These are phyloP conservation scores for Xestia c-nigrum DNA, from an alignment of 2,888 invertebrate genomes.

Conservation along the genomic window DNA sequence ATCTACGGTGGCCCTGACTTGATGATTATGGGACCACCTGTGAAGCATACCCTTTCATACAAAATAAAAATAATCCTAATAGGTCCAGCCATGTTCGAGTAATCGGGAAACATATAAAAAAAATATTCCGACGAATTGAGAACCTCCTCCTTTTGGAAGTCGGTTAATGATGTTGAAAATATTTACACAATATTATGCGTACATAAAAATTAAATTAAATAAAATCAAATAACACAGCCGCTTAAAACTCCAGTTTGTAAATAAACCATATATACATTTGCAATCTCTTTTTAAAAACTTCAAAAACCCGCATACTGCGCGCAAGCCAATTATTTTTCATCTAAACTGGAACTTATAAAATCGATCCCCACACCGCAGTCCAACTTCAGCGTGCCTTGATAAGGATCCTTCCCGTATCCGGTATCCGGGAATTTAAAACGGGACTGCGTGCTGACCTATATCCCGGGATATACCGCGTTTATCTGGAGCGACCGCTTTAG, in stretches of 20 bases:
- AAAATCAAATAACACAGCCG: neutral
- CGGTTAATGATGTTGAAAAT: too few species aligned
- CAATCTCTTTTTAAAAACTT: neutral
- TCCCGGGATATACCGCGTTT: constrained; percentile 20
- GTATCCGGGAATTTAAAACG: constrained; percentile 61
- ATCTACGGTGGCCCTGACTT: too few species aligned
- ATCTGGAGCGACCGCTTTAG: constrained; percentile 23
- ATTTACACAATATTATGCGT: too few species aligned
- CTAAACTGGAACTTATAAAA: constrained; percentile 37
- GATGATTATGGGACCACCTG: too few species aligned
- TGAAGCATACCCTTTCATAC: too few species aligned
- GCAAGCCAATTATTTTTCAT: constrained; percentile 51
- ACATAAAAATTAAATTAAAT: too few species aligned
- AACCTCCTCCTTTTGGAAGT: too few species aligned
- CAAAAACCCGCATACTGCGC: neutral
- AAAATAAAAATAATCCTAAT: too few species aligned
- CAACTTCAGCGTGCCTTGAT: constrained; percentile 43
- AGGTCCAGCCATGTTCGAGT: too few species aligned
- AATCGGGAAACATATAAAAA: too few species aligned
- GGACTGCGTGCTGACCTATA: constrained; percentile 50
- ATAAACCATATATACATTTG: neutral
- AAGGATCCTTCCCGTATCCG: constrained; percentile 56
- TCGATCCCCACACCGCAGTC: constrained; percentile 40
- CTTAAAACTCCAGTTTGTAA: neutral
- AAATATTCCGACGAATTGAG: too few species aligned